A percentile compares a stretch with the other conserved stretches of the same genome.
phyloP scores from a whole-genome alignment of 2,113 vertebrate genomes.

The Siniperca chuatsi region DNA sequence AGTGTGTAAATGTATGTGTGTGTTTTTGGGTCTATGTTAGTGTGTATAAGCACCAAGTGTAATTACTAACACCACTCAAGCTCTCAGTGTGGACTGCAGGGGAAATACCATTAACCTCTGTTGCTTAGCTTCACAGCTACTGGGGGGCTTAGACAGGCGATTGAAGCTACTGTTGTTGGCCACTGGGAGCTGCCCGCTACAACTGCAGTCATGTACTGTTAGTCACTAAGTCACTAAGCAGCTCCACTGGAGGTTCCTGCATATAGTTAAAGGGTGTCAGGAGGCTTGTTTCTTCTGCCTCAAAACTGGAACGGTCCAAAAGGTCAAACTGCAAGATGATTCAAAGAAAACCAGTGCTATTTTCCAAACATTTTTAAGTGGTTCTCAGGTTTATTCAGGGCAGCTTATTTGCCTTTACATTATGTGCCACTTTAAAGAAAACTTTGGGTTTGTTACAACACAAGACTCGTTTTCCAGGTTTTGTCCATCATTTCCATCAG shows the following conservation, averaged over 20 bases:
- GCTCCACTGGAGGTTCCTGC: conserved; percentile 1
- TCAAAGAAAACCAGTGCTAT: background rate
- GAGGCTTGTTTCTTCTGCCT: background rate
- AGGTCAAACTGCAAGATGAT: background rate
- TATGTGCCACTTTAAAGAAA: background rate
- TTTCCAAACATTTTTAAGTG: conserved; percentile 2
- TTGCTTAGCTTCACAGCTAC: conserved; percentile 51
- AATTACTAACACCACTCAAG: conserved; percentile 62
- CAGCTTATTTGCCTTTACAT: background rate
- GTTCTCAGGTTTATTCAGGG: background rate
- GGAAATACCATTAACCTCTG: conserved; percentile 75
- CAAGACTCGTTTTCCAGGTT: no score
- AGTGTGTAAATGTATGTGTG: conserved; percentile 14
- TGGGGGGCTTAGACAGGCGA: conserved; percentile 8
- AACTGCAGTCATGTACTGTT: conserved; percentile 31
- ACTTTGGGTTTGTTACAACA: no score
- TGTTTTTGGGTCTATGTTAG: conserved; percentile 24
- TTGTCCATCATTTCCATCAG: no score
- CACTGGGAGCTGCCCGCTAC: conserved; percentile 35
- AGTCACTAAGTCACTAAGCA: conserved; percentile 14
- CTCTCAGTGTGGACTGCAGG: conserved; percentile 55
- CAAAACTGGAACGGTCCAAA: background rate
- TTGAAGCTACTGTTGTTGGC: conserved; percentile 26
- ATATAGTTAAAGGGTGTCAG: background rate
- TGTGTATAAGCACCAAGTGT: conserved; percentile 48